A percentile compares a stretch with the other conserved stretches of the same genome.
phyloP scores from a whole-genome alignment of 1,140 invertebrate genomes.

The Drosophila kanapiae region DNA sequence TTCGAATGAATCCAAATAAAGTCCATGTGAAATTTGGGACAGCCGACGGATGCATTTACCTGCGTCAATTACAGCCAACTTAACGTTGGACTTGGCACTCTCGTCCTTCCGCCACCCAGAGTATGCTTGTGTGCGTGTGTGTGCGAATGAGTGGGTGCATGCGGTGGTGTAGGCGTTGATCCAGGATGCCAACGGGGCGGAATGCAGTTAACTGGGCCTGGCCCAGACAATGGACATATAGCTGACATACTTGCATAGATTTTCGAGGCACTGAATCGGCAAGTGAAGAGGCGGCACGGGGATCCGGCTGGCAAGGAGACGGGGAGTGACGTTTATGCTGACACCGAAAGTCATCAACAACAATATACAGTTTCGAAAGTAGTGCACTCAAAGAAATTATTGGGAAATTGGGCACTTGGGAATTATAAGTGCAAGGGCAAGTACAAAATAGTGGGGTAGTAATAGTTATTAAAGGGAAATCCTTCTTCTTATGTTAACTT shows the following conservation, averaged over 20 bases:
- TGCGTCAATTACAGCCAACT: conserved; percentile 46
- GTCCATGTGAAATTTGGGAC: conserved; percentile 8
- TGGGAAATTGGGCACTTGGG: not conserved
- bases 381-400: conserved; percentile 1
- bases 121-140: conserved; percentile 2
- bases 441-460: no score
- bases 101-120: conserved; percentile 1
- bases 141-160: not conserved
- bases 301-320: conserved; percentile 1
- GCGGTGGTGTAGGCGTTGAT: not conserved
- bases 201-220: conserved; percentile 38
- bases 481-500: no score
- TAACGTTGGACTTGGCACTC: conserved; percentile 50
- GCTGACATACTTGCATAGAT: conserved; percentile 65
- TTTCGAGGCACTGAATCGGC: conserved; percentile 28
- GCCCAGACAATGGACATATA: conserved; percentile 58
- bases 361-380: conserved; percentile 35
- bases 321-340: conserved; percentile 73
- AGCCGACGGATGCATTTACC: conserved; percentile 30
- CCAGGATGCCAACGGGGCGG: conserved; percentile 4
- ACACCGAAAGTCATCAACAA: conserved; percentile 73
- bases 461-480: no score
- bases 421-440: not conserved
- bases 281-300: not conserved
- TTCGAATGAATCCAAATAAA: conserved; percentile 24